Evolutionary conservation across 2,888 invertebrate species (phyloP).

Genomic region (Andricus curvator): DNA sequence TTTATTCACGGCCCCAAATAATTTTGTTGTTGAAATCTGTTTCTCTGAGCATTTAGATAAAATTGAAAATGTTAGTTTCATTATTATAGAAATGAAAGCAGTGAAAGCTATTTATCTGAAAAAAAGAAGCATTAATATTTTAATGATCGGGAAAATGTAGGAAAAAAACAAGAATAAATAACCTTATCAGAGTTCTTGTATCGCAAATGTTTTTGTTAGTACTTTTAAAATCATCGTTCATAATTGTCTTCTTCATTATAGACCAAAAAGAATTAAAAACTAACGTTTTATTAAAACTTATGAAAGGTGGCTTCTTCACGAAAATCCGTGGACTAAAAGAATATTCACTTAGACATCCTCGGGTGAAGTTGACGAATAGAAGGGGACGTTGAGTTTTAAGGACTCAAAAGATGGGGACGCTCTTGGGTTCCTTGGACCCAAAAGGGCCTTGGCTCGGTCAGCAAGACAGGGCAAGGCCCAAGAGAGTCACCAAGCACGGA

Average conservation of each 20-base stretch:
- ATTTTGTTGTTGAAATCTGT: no score
- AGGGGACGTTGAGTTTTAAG: constrained; percentile 9
- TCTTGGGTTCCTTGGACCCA: constrained; percentile 20
- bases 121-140: no score
- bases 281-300: background rate
- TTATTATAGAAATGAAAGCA: no score
- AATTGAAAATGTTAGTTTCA: no score
- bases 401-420: constrained; percentile 5
- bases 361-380: constrained; percentile 1
- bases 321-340: background rate
- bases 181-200: no score
- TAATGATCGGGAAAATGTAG: no score
- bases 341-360: background rate
- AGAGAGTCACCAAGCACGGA: constrained; percentile 38
- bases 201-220: no score
- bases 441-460: constrained; percentile 36
- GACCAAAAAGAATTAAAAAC: background rate
- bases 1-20: no score
- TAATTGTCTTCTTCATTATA: background rate
- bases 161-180: no score
- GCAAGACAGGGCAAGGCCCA: constrained; percentile 23
- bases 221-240: background rate
- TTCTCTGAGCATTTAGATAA: no score
- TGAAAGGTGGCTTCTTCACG: background rate
- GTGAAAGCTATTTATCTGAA: no score